phyloP scores from a whole-genome alignment of 2,888 invertebrate species.

The Syritta pipiens region DNA sequence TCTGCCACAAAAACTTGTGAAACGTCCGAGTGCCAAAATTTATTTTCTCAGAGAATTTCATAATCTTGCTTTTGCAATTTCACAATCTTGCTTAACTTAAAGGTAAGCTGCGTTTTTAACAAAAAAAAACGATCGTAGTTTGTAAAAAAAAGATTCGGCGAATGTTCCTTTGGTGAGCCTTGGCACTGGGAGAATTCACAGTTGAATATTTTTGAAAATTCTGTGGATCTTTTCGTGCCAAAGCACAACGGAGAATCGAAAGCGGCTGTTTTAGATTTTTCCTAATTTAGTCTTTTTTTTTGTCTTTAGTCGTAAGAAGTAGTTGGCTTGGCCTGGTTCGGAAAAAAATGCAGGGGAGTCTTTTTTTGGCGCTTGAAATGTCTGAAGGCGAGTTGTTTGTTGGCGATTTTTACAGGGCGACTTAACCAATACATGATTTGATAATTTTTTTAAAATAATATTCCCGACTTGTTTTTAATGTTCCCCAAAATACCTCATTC shows the following conservation, averaged over 20 bases:
- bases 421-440: too few relatives aligned
- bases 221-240: conserved; percentile 81
- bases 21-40: conserved; percentile 39
- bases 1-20: conserved; percentile 16
- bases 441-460: too few relatives aligned
- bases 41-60: not conserved
- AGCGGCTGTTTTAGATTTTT: not conserved
- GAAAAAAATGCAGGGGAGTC: too few relatives aligned
- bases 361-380: too few relatives aligned
- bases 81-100: not conserved
- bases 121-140: not conserved
- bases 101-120: conserved; percentile 42
- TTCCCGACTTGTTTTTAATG: too few relatives aligned
- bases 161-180: conserved; percentile 74
- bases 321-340: too few relatives aligned
- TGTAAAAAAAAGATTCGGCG: not conserved
- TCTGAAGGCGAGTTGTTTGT: too few relatives aligned
- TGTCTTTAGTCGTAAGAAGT: too few relatives aligned
- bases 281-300: too few relatives aligned
- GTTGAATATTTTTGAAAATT: conserved; percentile 74
- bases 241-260: conserved; percentile 73
- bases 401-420: too few relatives aligned
- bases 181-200: conserved; percentile 81
- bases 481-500: too few relatives aligned
- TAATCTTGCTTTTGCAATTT: not conserved